A percentile compares a stretch with the other conserved stretches of the same genome.
Evolutionary conservation across 2,113 vertebrate genomes (phyloP).

Genomic region (Megaptera novaeangliae): DNA sequence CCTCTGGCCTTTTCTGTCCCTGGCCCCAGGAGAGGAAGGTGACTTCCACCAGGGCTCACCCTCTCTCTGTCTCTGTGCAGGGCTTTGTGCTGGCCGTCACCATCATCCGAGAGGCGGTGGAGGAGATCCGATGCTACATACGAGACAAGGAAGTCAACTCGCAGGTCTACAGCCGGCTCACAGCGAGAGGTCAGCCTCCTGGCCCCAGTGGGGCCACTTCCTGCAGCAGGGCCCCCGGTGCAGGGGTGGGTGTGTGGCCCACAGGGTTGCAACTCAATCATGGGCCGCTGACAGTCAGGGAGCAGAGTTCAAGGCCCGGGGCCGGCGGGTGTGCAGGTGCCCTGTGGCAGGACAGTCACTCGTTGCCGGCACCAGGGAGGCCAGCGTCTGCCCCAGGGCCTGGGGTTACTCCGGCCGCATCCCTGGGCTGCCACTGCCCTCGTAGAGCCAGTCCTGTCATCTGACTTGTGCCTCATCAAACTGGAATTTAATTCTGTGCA

Average conservation of each 20-base stretch:
- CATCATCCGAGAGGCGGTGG: conserved; percentile 92
- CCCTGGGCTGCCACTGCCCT: accelerated
- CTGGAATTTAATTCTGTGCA: neutral
- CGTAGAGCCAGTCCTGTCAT: neutral
- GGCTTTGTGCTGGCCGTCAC: conserved; percentile 95
- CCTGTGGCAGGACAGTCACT: neutral
- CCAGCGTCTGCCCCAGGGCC: accelerated
- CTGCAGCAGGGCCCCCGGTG: neutral
- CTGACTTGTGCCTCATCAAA: accelerated
- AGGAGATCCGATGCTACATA: conserved; percentile 94
- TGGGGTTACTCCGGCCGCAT: neutral
- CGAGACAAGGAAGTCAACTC: conserved; percentile 98
- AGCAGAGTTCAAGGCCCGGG: conserved; percentile 44
- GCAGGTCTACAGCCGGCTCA: conserved; percentile 99
- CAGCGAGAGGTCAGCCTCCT: conserved; percentile 87
- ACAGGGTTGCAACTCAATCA: conserved; percentile 48
- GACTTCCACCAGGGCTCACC: neutral
- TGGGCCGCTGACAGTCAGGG: conserved; percentile 39
- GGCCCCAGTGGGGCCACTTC: conserved; percentile 35
- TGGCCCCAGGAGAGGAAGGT: neutral
- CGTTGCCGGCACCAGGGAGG: accelerated
- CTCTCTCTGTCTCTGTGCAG: conserved; percentile 72
- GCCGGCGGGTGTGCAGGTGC: neutral
- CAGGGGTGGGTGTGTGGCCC: neutral
- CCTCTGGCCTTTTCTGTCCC: neutral